phyloP scores from a whole-genome alignment of 1,140 invertebrate genomes.

The Scaptodrosophila lebanonensis region DNA sequence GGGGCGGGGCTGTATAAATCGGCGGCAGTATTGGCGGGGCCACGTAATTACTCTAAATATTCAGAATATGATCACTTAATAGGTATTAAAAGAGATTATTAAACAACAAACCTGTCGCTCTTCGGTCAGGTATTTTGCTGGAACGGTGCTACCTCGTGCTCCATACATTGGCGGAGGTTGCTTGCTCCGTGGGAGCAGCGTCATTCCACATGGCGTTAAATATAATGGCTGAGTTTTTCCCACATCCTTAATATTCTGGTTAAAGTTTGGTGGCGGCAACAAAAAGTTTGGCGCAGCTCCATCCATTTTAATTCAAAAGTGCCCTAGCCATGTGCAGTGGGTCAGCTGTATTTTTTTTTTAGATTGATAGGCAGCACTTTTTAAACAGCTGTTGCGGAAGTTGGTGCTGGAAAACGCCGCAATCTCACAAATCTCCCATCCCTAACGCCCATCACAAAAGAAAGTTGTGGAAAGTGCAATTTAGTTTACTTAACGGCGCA shows the following conservation, averaged over 20 bases:
- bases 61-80: not conserved
- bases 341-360: no score
- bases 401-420: not conserved
- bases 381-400: conserved; percentile 14
- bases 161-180: conserved; percentile 77
- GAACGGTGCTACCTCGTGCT: conserved; percentile 70
- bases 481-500: no score
- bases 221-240: conserved; percentile 38
- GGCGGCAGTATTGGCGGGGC: conserved; percentile 5
- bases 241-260: conserved; percentile 22
- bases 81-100: not conserved
- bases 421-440: conserved; percentile 8
- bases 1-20: conserved; percentile 25
- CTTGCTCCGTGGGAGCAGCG: conserved; percentile 55
- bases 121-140: conserved; percentile 43
- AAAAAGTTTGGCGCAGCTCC: conserved; percentile 41
- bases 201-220: conserved; percentile 70
- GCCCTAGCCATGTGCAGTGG: conserved; percentile 9
- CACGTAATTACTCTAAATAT: not conserved
- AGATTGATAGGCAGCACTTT: no score
- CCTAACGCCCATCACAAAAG: conserved; percentile 8
- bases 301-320: conserved; percentile 47
- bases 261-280: conserved; percentile 63
- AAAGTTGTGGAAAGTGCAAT: conserved; percentile 29
- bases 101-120: conserved; percentile 16